phyloP scores from a whole-genome alignment of 2,113 vertebrate genomes.

The Proterorhinus semilunaris region DNA sequence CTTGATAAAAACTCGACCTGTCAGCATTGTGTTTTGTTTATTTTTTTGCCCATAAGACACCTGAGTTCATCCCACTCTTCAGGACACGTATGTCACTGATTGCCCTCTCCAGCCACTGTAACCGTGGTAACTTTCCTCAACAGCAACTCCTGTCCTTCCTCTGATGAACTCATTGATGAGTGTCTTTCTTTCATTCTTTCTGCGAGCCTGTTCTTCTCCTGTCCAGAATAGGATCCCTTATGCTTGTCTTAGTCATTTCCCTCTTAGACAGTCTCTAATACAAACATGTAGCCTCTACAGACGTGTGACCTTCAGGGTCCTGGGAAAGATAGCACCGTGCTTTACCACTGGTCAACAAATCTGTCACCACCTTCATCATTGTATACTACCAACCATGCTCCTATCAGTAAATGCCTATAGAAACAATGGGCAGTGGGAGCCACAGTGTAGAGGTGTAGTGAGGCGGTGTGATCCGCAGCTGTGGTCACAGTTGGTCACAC shows the following conservation, averaged over 20 bases:
- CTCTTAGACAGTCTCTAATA: constrained; percentile 63
- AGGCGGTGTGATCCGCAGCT: constrained; percentile 63
- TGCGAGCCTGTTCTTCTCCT: not conserved
- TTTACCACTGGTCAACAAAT: constrained; percentile 47
- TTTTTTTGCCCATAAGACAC: not conserved
- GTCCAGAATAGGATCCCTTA: constrained; percentile 49
- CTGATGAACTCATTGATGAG: constrained; percentile 47
- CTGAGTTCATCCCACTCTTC: not conserved
- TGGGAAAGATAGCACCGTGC: constrained; percentile 57
- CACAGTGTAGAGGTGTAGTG: constrained; percentile 32
- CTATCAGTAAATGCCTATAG: constrained; percentile 4
- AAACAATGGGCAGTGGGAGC: not conserved
- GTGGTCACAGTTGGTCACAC: constrained; percentile 67
- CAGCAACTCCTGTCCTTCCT: constrained; percentile 58
- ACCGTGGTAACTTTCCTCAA: constrained; percentile 61
- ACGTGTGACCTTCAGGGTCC: constrained; percentile 64
- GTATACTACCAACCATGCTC: constrained; percentile 10
- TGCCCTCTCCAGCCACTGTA: constrained; percentile 34
- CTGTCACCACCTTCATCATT: constrained; percentile 49
- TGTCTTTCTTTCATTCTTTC: constrained; percentile 21
- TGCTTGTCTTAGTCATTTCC: constrained; percentile 63
- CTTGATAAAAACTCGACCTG: too few species aligned
- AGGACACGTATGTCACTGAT: constrained; percentile 46
- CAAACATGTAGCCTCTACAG: constrained; percentile 58
- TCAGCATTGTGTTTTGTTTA: not conserved